Evolutionary conservation across 2,797 vertebrate genomes (phyloP), one percentile per base, ranked within the genome.

Genomic region (Pogonophryne albipinna): DNA sequence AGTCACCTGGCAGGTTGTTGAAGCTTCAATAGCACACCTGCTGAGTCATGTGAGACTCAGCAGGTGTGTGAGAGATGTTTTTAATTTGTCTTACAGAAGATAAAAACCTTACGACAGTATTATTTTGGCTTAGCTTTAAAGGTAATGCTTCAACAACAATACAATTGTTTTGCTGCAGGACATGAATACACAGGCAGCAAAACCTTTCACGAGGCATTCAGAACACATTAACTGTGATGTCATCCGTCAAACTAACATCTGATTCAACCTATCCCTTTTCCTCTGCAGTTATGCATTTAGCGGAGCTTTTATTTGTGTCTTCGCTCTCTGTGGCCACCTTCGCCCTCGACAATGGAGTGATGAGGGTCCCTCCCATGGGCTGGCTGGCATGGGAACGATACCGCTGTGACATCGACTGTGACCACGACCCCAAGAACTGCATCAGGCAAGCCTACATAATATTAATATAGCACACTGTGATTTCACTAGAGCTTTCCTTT

Each of bases 381-480:
- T 99, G 98, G 98, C 76, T 99, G 90, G 93, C 97, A 27, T 99
- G 97, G 98, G 98, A 98, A 62, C 94, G 97, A 6, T 99, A 94
- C 82, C 96, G 98, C 85, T 99, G 98, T 73, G 94, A 98, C 85
- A 92, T 89, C 1, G 87, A 98, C 93, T 99, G 98, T 82, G 65
- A 88, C 0, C 12, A 79, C 9, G 97, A 98, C 84, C 96, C 97
- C 4, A 92, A 92, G 75, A 98, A 98, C 90, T 99, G 98, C 79
- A 97, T 99, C 93, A 97, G 97, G 98, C 94, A 84, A 81, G 83
- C 4, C 31, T 23, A 17, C 16, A 34, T 23, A 19, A 34, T 4
- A 17, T 9, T 3, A 46, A 56, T 49, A 19, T 61, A 3, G 1
- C 41, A 41, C 20, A 34, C 2, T 17, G 20, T 23, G 14, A 76